Evolutionary conservation across 2,888 invertebrate species (phyloP), one percentile per base, ranked within the genome.

Genomic region (Hecatera dysodea): DNA sequence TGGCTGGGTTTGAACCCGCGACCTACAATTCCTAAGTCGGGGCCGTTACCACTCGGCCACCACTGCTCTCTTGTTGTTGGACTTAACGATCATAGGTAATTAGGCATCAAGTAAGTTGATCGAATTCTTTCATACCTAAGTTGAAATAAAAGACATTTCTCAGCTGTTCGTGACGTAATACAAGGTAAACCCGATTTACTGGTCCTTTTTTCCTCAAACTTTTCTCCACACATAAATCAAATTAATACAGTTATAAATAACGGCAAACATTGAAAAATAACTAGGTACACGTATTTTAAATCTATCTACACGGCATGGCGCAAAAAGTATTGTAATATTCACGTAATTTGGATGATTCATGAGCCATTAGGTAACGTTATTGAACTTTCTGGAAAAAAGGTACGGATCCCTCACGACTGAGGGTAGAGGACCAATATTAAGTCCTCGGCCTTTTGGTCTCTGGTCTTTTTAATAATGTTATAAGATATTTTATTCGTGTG

Each of bases 341-440:
- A 83, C 90, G 92, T 92, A 89, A 92, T 92, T 92, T 85, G 70
- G 85, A 85, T 92, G 93, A 93, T 91, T 91, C 87, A 93, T 92
- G 87, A 86, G 82, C 93, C 92, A 93, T 93, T 92, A 92, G 85
- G 81, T 66, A 68, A 68, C 89, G 89, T 90, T 92, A 92, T 93
- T 92, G 90, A 89, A 90, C 89, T 89, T 90, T 80, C 78, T 74
- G 65, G 61, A 78, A 81, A 84, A 89, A 88, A 89, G 86, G 87
- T 88, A 87, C 86, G 81, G 76, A 82, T 64, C 67, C 70, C 74
- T 71, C 52, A 67, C 70, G 61, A 59, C 75, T 76, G 46, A 78
- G 66, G 68, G 67, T 64, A 64, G 53, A 75, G 78, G 77, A 78
- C 83, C 77, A 78, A 85, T 84, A 80, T 81, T 63, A 83, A 85